A percentile compares a stretch with the other conserved stretches of the same genome.
phyloP scores from a whole-genome alignment of 2,797 vertebrate genomes.

The Carduelis carduelis region DNA sequence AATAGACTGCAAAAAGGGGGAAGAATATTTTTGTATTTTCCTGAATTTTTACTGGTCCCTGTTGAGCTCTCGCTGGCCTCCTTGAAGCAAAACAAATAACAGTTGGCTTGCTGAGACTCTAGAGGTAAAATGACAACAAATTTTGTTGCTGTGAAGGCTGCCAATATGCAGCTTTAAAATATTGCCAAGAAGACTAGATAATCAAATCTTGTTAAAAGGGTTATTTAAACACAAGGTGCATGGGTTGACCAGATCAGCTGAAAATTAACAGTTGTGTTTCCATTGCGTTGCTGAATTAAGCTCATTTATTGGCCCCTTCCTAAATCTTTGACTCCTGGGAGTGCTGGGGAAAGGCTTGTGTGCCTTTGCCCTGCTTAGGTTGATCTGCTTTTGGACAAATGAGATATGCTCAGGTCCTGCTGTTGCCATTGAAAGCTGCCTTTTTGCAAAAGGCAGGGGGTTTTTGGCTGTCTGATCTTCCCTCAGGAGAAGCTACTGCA shows the following conservation, averaged over 20 bases:
- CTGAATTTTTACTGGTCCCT: neutral
- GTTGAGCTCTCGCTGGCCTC: neutral
- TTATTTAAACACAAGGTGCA: neutral
- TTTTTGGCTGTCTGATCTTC: neutral
- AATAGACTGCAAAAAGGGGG: neutral
- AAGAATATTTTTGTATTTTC: neutral
- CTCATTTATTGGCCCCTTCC: neutral
- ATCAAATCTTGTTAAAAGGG: neutral
- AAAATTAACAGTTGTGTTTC: neutral
- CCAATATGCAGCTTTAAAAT: neutral
- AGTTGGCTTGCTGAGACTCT: neutral
- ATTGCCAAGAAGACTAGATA: neutral
- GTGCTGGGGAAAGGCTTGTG: neutral
- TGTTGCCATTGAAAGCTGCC: neutral
- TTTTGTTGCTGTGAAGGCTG: neutral
- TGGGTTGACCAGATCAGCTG: neutral
- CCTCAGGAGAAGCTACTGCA: neutral
- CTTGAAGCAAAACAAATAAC: neutral
- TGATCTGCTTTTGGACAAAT: neutral
- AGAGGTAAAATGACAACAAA: neutral
- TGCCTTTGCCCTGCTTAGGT: neutral
- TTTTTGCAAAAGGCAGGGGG: neutral
- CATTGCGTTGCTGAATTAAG: neutral
- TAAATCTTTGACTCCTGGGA: neutral
- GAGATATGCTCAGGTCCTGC: neutral